phyloP scores from a whole-genome alignment of 2,888 invertebrate species.

The Drosophila emarginata region DNA sequence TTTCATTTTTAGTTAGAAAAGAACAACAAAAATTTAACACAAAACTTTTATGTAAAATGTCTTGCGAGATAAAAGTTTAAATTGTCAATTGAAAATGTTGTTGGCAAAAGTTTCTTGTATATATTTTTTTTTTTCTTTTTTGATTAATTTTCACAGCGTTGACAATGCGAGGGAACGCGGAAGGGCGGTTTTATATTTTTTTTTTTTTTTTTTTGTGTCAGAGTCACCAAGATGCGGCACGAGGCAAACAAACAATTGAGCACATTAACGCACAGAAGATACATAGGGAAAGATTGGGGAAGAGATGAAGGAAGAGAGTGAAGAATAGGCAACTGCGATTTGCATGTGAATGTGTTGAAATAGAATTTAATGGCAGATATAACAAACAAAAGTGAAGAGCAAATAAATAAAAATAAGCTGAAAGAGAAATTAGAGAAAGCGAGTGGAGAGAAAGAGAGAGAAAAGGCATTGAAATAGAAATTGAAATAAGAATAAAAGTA shows the following conservation, averaged over 20 bases:
- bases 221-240: conserved; percentile 41
- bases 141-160: conserved; percentile 79
- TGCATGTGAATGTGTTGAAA: conserved; percentile 74
- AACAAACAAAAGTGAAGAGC: conserved; percentile 61
- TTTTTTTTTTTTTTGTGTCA: not conserved
- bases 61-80: conserved; percentile 80
- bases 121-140: conserved; percentile 43
- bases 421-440: conserved; percentile 11
- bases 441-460: not conserved
- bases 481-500: not conserved
- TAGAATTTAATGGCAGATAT: conserved; percentile 69
- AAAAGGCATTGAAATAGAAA: not conserved
- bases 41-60: conserved; percentile 78
- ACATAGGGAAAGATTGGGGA: not conserved
- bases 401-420: conserved; percentile 67
- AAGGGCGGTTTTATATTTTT: not conserved
- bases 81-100: conserved; percentile 82
- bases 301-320: conserved; percentile 2
- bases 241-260: conserved; percentile 72
- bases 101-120: conserved; percentile 74
- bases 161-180: conserved; percentile 49
- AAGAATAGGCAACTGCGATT: conserved; percentile 46
- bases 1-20: conserved; percentile 71
- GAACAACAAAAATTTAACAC: conserved; percentile 58
- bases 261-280: conserved; percentile 66